Conservation (phyloP, 1,140 invertebrate species). For the Drosophila funebris region DNA sequence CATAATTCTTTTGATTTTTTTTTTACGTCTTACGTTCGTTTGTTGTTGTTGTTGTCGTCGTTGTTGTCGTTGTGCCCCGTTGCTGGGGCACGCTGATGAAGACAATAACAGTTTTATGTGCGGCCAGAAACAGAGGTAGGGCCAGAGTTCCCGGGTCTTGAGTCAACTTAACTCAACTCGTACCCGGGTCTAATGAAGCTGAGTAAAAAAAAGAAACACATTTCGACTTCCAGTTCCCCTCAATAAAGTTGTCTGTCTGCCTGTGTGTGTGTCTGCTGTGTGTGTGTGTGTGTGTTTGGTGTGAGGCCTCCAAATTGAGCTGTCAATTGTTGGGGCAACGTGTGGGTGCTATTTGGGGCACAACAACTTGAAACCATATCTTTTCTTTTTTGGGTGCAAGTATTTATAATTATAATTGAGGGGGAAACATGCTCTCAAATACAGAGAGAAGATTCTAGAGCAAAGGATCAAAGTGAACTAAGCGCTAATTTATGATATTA, state of each 20-base stretch:
- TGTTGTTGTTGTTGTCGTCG: slow-evolving; percentile 28
- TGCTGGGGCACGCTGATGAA: slow-evolving; percentile 67
- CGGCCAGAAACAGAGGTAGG: slow-evolving; percentile 43
- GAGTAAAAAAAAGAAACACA: slow-evolving; percentile 39
- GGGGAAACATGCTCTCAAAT: slow-evolving; percentile 7
- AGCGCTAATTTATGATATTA: background rate
- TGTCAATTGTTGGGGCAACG: slow-evolving; percentile 62
- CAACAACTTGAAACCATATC: background rate
- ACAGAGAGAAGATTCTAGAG: slow-evolving; percentile 14
- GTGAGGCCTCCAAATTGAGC: slow-evolving; percentile 70
- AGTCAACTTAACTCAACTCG: slow-evolving; percentile 8
- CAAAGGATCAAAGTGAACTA: slow-evolving; percentile 19
- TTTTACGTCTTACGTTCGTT: slow-evolving; percentile 48
- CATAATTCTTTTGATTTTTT: slow-evolving; percentile 81
- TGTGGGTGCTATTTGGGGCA: slow-evolving; percentile 77
- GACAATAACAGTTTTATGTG: slow-evolving; percentile 82
- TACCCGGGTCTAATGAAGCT: slow-evolving; percentile 53
- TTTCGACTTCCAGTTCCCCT: slow-evolving; percentile 43
- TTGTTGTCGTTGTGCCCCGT: slow-evolving; percentile 46
- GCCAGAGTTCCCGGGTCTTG: slow-evolving; percentile 3
- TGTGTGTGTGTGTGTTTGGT: slow-evolving; percentile 10
- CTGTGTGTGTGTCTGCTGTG: background rate
- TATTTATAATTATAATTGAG: slow-evolving; percentile 47
- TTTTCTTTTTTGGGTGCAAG: slow-evolving; percentile 16
- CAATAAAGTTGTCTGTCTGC: slow-evolving; percentile 27